Evolutionary conservation across 2,113 vertebrate genomes (phyloP).

Genomic region (Passer domesticus): DNA sequence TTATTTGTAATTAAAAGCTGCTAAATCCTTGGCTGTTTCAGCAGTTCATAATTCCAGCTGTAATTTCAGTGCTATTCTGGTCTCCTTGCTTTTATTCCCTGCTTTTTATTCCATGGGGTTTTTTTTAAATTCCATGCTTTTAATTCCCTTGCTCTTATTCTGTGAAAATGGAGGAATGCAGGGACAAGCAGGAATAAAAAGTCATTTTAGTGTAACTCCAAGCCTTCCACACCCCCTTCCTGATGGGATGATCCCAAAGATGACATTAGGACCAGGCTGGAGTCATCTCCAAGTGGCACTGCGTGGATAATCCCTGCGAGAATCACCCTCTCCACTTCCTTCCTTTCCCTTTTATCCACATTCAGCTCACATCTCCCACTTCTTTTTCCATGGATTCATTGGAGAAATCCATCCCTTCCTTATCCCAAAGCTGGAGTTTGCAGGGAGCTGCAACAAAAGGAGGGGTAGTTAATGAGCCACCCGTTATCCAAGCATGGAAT

Average conservation of each 20-base stretch:
- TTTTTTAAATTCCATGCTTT: background rate
- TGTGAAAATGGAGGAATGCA: background rate
- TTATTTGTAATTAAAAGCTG: conserved; percentile 20
- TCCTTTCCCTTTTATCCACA: background rate
- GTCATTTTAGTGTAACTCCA: background rate
- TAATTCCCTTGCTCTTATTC: background rate
- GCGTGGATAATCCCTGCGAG: background rate
- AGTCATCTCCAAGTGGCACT: background rate
- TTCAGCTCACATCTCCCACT: background rate
- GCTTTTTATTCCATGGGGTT: background rate
- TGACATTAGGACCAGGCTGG: background rate
- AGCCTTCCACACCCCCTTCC: background rate
- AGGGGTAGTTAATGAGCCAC: background rate
- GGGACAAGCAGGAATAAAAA: background rate
- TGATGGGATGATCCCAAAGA: background rate
- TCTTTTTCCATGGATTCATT: background rate
- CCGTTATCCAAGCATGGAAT: background rate
- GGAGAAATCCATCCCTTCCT: background rate
- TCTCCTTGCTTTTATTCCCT: background rate
- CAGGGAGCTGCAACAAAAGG: background rate
- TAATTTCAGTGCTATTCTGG: background rate
- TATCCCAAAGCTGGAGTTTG: background rate
- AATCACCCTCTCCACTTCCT: background rate
- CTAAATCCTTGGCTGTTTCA: background rate
- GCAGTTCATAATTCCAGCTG: background rate